Conservation (phyloP, 2,888 invertebrate species). For the Oligia strigilis region DNA sequence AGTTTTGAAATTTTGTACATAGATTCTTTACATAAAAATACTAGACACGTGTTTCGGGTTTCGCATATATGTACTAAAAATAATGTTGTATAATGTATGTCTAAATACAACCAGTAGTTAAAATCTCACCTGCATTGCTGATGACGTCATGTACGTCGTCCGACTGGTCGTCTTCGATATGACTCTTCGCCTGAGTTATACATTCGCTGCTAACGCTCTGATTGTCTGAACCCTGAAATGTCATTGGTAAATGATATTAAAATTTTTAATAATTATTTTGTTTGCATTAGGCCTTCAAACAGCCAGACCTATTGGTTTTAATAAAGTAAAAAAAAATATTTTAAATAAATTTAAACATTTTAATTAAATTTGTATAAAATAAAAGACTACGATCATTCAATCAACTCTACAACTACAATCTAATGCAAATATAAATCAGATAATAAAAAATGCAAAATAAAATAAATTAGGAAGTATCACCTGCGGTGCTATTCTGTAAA, state of each 20-base stretch:
- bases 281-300: neutral
- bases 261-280: neutral
- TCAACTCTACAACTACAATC: neutral
- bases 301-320: neutral
- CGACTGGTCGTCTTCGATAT: conserved; percentile 72
- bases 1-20: no score
- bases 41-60: no score
- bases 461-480: neutral
- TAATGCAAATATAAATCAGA: neutral
- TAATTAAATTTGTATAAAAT: neutral
- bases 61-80: no score
- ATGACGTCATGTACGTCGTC: conserved; percentile 77
- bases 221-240: conserved; percentile 89
- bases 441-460: conserved; percentile 14
- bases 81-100: no score
- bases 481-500: no score
- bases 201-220: conserved; percentile 90
- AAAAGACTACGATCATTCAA: neutral
- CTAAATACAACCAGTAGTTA: neutral
- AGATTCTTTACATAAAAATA: no score
- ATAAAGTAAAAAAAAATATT: neutral
- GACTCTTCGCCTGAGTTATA: conserved; percentile 79
- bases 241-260: neutral
- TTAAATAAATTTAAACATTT: no score
- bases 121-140: conserved; percentile 79